Base-by-base conservation (phyloP, 1,140 invertebrate species). In the Euschistus heros region DNA sequence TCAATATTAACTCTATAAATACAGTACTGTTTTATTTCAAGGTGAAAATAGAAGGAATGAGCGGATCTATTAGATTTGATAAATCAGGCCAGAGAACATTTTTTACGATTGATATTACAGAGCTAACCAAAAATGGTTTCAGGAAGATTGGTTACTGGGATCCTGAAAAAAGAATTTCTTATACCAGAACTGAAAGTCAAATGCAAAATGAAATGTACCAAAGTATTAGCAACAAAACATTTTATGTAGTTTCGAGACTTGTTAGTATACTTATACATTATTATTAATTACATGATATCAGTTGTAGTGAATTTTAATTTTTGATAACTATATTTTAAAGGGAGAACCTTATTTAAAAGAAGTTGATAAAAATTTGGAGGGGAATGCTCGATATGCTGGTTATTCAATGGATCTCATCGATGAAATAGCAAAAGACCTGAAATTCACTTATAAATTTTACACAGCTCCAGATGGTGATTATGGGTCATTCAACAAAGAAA, bases 371-470 rank as follows among this genome's bases (percentile, higher is more conserved):
- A 62, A 65, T 37, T 15, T 10, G 6, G 52, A 65, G 26, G 67
- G 67, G 6, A 68, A 68, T 64, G 61, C 47, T 18, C 59, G 55
- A 6, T 89, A 82, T 69, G 86, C 90, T 75, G 90, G 90, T 0
- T 93, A 89, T 71, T 84, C 86, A 14, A 80, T 92, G 71, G 90
- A 93, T 75, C 76, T 93, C 2, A 89, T 93, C 65, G 78, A 86
- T 33, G 80, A 82, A 70, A 87, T 94, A 64, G 80, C 89, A 2
- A 79, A 84, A 68, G 78, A 83, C 2, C 71, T 92, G 18, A 84
- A 86, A 66, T 89, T 94, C 68, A 88, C 85, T 68, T 94, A 86
- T 69, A 80, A 83, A 68, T 85, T 91, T 68, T 79, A 84, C 68
- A 72, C 91, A 15, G 82, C 84, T 0, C 81, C 82, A 0, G 87